Percentiles rank a stretch among this genome's conserved stretches.
Conservation (phyloP, 2,797 vertebrate genomes). For the Siniperca scherzeri region DNA sequence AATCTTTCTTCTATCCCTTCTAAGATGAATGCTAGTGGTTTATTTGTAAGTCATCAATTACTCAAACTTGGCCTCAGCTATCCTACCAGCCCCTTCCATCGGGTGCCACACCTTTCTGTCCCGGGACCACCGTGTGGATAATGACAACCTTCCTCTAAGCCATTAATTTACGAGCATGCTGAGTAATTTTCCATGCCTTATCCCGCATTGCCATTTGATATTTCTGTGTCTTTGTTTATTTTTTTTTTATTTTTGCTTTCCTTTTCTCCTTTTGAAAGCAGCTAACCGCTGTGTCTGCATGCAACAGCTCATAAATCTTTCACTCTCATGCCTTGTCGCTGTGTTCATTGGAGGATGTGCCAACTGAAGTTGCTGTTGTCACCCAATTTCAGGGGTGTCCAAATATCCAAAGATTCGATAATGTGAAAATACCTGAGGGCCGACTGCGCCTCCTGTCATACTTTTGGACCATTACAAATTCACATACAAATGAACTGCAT, state of each 20-base stretch:
- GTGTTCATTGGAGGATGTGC: conserved; percentile 87
- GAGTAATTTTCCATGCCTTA: conserved; percentile 94
- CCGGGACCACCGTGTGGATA: conserved; percentile 89
- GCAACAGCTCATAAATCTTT: conserved; percentile 94
- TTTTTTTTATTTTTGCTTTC: not conserved
- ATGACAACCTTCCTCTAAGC: conserved; percentile 93
- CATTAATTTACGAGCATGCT: conserved; percentile 92
- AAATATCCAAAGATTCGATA: not conserved
- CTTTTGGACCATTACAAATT: not conserved
- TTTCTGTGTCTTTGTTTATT: conserved; percentile 85
- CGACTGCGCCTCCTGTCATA: not conserved
- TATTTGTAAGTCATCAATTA: conserved; percentile 97
- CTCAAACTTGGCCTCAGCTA: conserved; percentile 91
- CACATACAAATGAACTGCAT: not conserved
- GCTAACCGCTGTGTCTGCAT: conserved; percentile 87
- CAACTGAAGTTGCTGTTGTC: conserved; percentile 62
- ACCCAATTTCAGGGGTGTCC: conserved; percentile 3
- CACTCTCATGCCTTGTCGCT: conserved; percentile 87
- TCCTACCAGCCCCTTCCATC: conserved; percentile 89
- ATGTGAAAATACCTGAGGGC: not conserved
- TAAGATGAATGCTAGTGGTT: conserved; percentile 87
- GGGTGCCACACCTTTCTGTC: conserved; percentile 93
- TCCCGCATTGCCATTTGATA: conserved; percentile 94
- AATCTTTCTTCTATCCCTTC: conserved; percentile 88
- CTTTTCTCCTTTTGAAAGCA: conserved; percentile 33